Evolutionary conservation across 1,140 invertebrate genomes (phyloP).

Genomic region (Lerema accius): DNA sequence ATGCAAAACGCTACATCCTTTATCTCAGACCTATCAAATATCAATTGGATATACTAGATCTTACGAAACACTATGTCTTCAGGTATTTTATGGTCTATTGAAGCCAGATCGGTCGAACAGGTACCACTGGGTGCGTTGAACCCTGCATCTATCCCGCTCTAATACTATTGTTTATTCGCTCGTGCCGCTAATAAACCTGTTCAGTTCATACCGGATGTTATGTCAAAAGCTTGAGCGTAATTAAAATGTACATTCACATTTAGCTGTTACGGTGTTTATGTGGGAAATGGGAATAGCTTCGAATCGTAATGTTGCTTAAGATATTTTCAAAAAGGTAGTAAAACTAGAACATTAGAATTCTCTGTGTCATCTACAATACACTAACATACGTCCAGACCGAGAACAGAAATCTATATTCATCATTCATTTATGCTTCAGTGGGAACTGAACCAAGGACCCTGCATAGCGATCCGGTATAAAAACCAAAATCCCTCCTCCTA

Average conservation of each 20-base stretch:
- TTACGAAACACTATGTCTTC: slow-evolving; percentile 51
- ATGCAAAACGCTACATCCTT: no score
- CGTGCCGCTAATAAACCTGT: slow-evolving; percentile 35
- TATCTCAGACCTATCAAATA: slow-evolving; percentile 18
- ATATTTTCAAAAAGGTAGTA: no score
- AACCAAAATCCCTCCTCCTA: no score
- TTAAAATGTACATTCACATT: slow-evolving; percentile 24
- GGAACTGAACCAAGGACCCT: no score
- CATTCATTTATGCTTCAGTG: no score
- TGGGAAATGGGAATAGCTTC: no score
- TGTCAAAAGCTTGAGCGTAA: slow-evolving; percentile 34
- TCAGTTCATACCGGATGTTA: slow-evolving; percentile 29
- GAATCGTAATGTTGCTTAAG: no score
- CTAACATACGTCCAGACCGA: no score
- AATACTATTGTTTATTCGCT: slow-evolving; percentile 41
- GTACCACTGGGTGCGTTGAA: slow-evolving; percentile 42
- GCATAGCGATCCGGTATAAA: no score
- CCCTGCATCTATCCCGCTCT: slow-evolving; percentile 39
- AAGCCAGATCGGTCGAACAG: slow-evolving; percentile 54
- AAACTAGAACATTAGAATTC: no score
- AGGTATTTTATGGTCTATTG: slow-evolving; percentile 57
- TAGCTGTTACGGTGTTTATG: not conserved
- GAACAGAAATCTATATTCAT: no score
- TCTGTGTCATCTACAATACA: no score
- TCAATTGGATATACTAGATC: slow-evolving; percentile 43